Base-by-base conservation (phyloP, 23 tunicate genomes). In the Styela plicata region DNA sequence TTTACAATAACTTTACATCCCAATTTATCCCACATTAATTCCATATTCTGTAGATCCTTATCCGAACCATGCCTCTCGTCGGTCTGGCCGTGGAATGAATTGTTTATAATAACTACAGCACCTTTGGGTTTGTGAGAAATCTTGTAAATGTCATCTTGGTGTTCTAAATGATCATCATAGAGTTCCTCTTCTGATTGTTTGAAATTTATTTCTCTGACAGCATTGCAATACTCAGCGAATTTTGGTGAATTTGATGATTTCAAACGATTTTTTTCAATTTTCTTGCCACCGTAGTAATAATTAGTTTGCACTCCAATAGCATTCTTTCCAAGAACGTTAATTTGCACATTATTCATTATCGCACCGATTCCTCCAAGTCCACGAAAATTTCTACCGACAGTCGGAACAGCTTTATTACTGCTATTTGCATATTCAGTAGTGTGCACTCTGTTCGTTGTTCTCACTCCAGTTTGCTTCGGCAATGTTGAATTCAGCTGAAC, bases 91-190 rank as follows among this genome's bases (percentile, higher is more conserved):
- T 27, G 64, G 18, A 75, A 64, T 23, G 84, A 23, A 44, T 88
- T 88, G 66, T 74, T 88, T 27, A 88, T 36, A 0, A 88, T 83
- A 17, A 83, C 70, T 25, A 85, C 93, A 78, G 73, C 27, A 5
- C 93, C 93, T 83, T 88, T 88, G 20, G 80, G 36, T 24, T 32
- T 70, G 74, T 69, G 69, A 10, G 19, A 34, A 23, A 87, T 36
- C 32, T 29, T 52, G 69, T 87, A 87, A 74, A 87, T 76, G 64
- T 7, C 7, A 22, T 36, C 63, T 7, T 20, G 63, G 24, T 36
- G 24, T n/a, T 53, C 81, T 19, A 76, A 76, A 29, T 76, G 81
- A 37, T 52, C 7, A 25, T 76, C 81, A 76, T 44, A 76, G 37
- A 20, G 21, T 76, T 53, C 64, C 17, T 53, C 24, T 17, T 25